phyloP scores from a whole-genome alignment of 2,888 invertebrate species.

The Pollenia angustigena region DNA sequence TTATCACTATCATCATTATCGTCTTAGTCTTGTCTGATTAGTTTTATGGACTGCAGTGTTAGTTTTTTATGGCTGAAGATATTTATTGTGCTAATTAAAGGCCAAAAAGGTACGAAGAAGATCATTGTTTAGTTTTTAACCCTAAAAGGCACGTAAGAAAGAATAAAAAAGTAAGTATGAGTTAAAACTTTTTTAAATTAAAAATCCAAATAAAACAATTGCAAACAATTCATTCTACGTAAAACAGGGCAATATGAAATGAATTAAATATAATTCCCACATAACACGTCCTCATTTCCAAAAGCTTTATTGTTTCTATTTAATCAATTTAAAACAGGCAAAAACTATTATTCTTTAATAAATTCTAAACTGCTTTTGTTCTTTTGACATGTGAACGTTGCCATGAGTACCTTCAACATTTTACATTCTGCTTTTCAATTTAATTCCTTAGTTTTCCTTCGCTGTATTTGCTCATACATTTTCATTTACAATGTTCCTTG shows the following conservation, averaged over 20 bases:
- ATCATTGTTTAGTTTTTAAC: neutral
- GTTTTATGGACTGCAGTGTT: constrained; percentile 10
- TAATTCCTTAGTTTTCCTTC: neutral
- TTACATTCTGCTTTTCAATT: neutral
- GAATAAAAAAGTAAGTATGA: too few relatives aligned
- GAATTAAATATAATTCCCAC: too few relatives aligned
- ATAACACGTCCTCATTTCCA: too few relatives aligned
- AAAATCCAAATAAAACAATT: neutral
- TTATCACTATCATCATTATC: neutral
- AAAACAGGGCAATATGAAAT: too few relatives aligned
- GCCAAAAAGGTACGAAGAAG: constrained; percentile 7
- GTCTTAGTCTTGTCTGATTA: neutral
- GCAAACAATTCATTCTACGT: neutral
- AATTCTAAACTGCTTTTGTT: too few relatives aligned
- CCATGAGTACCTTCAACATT: too few relatives aligned
- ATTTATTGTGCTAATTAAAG: constrained; percentile 37
- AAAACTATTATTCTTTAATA: too few relatives aligned
- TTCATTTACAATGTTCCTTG: neutral
- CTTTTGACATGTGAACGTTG: too few relatives aligned
- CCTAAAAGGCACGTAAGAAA: too few relatives aligned
- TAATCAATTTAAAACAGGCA: too few relatives aligned
- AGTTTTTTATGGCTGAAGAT: neutral
- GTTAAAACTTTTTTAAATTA: too few relatives aligned
- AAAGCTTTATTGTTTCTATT: too few relatives aligned
- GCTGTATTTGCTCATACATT: neutral